A percentile compares a stretch with the other conserved stretches of the same genome.
phyloP scores from a whole-genome alignment of 2,797 vertebrate species.

The Clarias fuscus region DNA sequence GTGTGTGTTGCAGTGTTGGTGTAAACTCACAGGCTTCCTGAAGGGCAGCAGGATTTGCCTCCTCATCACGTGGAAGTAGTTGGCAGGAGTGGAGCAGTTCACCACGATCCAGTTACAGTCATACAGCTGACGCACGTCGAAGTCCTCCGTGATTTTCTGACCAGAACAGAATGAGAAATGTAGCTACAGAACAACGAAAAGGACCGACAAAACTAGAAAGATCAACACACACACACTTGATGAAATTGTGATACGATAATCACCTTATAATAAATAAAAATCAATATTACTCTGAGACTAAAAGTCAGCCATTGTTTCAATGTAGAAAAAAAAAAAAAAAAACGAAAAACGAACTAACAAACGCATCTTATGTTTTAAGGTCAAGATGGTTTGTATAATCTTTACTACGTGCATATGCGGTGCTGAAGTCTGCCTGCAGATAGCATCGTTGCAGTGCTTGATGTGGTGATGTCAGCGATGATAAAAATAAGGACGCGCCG shows the following conservation, averaged over 20 bases:
- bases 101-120: conserved; percentile 90
- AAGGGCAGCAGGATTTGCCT: conserved; percentile 86
- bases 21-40: conserved; percentile 83
- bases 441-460: neutral
- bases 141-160: conserved; percentile 78
- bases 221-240: neutral
- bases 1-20: neutral
- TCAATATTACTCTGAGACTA: neutral
- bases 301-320: neutral
- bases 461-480: neutral
- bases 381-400: neutral
- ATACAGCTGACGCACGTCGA: conserved; percentile 82
- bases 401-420: too few species aligned
- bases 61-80: conserved; percentile 84
- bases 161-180: neutral
- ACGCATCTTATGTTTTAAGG: neutral
- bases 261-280: neutral
- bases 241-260: neutral
- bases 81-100: conserved; percentile 85
- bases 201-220: neutral
- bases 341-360: neutral
- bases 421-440: neutral
- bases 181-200: neutral
- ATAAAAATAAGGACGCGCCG: too few species aligned
- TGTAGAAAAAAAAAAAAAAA: too few species aligned